phyloP scores from a whole-genome alignment of 1,140 invertebrate species.

The Leptinotarsa lineolata region DNA sequence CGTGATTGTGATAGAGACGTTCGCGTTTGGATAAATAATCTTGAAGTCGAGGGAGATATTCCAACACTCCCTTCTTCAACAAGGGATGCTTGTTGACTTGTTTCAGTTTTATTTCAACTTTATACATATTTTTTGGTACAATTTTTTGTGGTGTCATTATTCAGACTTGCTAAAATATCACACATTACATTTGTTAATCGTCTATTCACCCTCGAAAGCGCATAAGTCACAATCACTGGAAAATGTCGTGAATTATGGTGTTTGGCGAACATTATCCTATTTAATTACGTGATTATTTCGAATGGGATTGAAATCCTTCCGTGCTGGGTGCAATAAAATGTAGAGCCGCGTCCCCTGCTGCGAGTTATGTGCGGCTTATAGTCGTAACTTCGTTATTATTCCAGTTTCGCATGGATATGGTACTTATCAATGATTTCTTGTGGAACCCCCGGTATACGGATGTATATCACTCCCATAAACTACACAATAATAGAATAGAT shows the following conservation, averaged over 20 bases:
- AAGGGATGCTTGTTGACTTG: no score
- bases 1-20: no score
- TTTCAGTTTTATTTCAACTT: no score
- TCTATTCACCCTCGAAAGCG: not conserved
- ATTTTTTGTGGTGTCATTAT: no score
- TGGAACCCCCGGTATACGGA: not conserved
- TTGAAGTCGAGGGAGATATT: no score
- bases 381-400: constrained; percentile 29
- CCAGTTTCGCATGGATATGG: constrained; percentile 20
- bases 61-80: no score
- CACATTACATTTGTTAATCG: not conserved
- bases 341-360: constrained; percentile 8
- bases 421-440: not conserved
- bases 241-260: constrained; percentile 23
- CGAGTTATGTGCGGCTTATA: constrained; percentile 29
- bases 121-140: no score
- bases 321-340: constrained; percentile 30
- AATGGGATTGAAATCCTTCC: constrained; percentile 33
- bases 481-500: no score
- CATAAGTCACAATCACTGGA: not conserved
- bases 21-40: no score
- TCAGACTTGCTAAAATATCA: not conserved
- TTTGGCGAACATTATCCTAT: constrained; percentile 30
- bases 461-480: not conserved
- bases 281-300: constrained; percentile 35